Percentiles rank a stretch among this genome's conserved stretches.
Evolutionary conservation across 1,140 invertebrate genomes (phyloP).

Genomic region (Venturia canescens): DNA sequence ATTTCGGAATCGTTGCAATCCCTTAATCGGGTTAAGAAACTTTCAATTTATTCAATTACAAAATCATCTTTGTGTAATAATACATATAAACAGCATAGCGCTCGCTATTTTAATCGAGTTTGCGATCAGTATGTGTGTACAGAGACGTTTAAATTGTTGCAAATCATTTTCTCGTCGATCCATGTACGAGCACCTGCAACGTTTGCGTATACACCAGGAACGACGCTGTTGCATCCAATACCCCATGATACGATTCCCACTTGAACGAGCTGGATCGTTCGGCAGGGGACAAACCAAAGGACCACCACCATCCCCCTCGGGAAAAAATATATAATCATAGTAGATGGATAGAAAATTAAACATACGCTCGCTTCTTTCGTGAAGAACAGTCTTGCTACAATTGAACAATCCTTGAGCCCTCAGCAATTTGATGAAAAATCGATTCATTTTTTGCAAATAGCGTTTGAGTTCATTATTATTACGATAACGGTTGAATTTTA

Average conservation of each 20-base stretch:
- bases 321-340: conserved; percentile 44
- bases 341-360: background rate
- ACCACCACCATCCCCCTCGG: conserved; percentile 81
- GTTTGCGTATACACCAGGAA: conserved; percentile 89
- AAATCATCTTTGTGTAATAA: no score
- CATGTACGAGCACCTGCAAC: conserved; percentile 83
- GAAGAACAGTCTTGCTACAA: no score
- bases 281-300: conserved; percentile 84
- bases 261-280: conserved; percentile 77
- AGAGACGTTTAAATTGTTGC: conserved; percentile 60
- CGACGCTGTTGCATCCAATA: conserved; percentile 81
- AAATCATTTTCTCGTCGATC: conserved; percentile 82
- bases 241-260: conserved; percentile 84
- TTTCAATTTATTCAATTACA: no score
- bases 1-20: no score
- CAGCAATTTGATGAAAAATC: no score
- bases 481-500: no score
- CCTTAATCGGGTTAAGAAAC: no score
- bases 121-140: background rate
- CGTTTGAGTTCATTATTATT: no score
- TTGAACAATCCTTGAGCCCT: no score
- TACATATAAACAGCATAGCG: no score
- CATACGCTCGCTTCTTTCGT: no score
- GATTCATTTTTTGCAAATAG: no score
- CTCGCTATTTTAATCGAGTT: background rate